Evolutionary conservation across 2,888 invertebrate genomes (phyloP), one percentile per base, ranked within the genome.

Genomic region (Pharmacophagus antenor): DNA sequence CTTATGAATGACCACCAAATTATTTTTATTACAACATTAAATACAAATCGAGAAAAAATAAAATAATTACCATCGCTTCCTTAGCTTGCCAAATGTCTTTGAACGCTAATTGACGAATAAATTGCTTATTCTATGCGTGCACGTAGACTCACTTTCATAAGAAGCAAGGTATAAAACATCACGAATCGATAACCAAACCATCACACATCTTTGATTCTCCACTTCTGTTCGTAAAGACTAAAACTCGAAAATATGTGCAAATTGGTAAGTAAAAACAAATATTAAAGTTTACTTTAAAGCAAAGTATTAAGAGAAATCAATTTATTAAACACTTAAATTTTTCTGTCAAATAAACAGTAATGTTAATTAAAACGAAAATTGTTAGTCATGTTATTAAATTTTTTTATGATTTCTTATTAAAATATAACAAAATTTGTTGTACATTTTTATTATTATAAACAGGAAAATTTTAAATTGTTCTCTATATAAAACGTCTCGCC

Each of bases 171-270:
- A 49, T 37, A 53, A 63, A 55, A 61, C 42, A 47, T 46, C 21
- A 55, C 55, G 55, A 37, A 55, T 4, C 21, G 21, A 15, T 42
- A 37, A 42, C n/a, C 52, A 37, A 7, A 27, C 27, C 56, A 59
- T 60, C 60, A 60, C n/a, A 47, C 41, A 41, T 41, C 41, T n/a
- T n/a, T 41, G 41, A 12, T 27, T 44, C 27, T 62, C 42, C 51
- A 58, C 58, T 58, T 47, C 48, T 49, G 18, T 42, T 47, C 42
- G 27, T 52, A n/a, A 31, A n/a, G 20, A 15, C 15, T 17, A 22
- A 12, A 37, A 27, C 22, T n/a, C n/a, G 62, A 66, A 25, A 55
- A 46, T 66, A 82, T 80, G 80, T 78, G 76, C 61, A 79, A 79
- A 73, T 65, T 76, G 63, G 80, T 80, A 63, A 76, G 76, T 69